A percentile compares a stretch with the other conserved stretches of the same genome.
Evolutionary conservation across 2,888 invertebrate genomes (phyloP).

Genomic region (Aleiodes testaceus): DNA sequence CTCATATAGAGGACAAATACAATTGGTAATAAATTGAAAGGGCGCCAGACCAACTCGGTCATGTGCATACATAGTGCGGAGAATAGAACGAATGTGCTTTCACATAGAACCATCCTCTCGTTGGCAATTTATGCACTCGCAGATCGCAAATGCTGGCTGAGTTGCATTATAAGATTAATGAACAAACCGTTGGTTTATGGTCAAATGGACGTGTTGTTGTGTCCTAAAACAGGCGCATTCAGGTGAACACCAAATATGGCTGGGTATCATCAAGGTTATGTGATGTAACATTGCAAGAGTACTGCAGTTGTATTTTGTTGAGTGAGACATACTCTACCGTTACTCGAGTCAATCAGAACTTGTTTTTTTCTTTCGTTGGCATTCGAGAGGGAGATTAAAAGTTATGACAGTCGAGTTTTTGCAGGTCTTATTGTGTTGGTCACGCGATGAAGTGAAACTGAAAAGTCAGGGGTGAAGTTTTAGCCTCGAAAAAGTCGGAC

Average conservation of each 20-base stretch:
- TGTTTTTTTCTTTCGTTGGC: not conserved
- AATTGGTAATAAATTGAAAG: conserved; percentile 33
- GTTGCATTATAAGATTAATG: conserved; percentile 71
- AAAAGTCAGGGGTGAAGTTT: conserved; percentile 43
- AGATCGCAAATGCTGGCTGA: conserved; percentile 40
- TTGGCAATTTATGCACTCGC: conserved; percentile 39
- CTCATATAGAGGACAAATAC: conserved; percentile 22
- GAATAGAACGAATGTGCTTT: conserved; percentile 27
- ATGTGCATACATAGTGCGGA: conserved; percentile 25
- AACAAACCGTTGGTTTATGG: conserved; percentile 54
- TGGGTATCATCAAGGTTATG: conserved; percentile 46
- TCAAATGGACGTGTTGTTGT: conserved; percentile 12
- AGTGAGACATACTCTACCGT: conserved; percentile 4
- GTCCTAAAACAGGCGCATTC: conserved; percentile 13
- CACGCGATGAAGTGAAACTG: conserved; percentile 38
- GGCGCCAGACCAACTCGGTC: conserved; percentile 31
- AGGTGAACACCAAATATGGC: conserved; percentile 46
- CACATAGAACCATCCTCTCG: conserved; percentile 22
- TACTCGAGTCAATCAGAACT: too few species aligned
- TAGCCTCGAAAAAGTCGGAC: conserved; percentile 60
- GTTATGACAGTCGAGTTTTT: not conserved
- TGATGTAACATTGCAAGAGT: conserved; percentile 52
- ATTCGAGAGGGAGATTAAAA: not conserved
- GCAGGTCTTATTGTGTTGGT: conserved; percentile 33
- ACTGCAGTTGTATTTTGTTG: not conserved